phyloP scores from a whole-genome alignment of 1,140 invertebrate species.

The Nebria ingens region DNA sequence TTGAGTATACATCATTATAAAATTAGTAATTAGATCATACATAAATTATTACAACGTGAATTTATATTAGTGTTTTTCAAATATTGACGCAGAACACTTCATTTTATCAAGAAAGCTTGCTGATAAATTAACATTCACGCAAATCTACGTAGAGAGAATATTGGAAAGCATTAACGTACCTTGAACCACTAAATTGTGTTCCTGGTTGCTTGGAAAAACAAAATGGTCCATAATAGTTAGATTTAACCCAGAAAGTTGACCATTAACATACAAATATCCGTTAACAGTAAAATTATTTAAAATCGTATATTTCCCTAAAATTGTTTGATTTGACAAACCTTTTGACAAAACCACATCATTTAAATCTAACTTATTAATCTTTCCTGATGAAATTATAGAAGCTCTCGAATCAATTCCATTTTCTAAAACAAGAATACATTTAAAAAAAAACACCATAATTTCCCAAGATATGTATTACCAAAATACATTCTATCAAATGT shows the following conservation, averaged over 20 bases:
- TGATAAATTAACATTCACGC: too few species aligned
- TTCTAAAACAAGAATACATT: too few species aligned
- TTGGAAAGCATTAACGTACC: too few species aligned
- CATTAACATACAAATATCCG: conserved; percentile 10
- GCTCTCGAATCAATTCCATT: conserved; percentile 4
- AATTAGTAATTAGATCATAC: too few species aligned
- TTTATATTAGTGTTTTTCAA: too few species aligned
- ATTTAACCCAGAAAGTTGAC: conserved; percentile 4
- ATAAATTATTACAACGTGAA: too few species aligned
- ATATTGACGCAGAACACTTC: too few species aligned
- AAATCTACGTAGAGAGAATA: too few species aligned
- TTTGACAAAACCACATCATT: not conserved
- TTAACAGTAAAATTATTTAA: conserved; percentile 10
- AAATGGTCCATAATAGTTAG: not conserved
- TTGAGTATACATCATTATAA: too few species aligned
- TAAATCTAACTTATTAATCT: not conserved
- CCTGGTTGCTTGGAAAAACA: not conserved
- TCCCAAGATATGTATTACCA: too few species aligned
- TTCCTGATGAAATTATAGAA: not conserved
- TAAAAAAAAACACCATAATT: too few species aligned
- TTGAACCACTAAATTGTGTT: not conserved
- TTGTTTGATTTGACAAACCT: not conserved
- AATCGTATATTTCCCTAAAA: not conserved
- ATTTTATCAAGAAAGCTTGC: too few species aligned
- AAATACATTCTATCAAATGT: conserved; percentile 30